Percentiles rank a stretch among this genome's conserved stretches.
Evolutionary conservation across 2,797 vertebrate genomes (phyloP).

Genomic region (Enteromius paludinosus): DNA sequence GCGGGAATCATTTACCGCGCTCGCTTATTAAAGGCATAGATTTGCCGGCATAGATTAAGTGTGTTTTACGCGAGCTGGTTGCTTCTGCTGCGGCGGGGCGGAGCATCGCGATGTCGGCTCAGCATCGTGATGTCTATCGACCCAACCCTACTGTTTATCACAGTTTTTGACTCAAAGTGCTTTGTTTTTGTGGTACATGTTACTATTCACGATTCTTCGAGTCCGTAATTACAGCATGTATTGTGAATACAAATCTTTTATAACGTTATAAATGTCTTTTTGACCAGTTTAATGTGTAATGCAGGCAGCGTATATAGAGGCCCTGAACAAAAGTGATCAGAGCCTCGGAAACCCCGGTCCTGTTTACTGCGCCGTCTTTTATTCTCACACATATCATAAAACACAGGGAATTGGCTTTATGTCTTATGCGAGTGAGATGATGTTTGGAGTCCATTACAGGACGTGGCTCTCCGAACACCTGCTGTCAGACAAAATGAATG

Average conservation of each 20-base stretch:
- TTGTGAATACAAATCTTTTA: background rate
- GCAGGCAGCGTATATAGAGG: background rate
- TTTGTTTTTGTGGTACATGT: background rate
- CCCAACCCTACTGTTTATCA: background rate
- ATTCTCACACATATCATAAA: background rate
- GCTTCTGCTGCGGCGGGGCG: too few relatives aligned
- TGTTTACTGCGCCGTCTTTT: background rate
- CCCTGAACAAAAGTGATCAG: background rate
- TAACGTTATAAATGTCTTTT: background rate
- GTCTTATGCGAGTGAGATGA: background rate
- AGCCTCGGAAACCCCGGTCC: background rate
- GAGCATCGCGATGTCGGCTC: too few relatives aligned
- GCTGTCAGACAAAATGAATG: conserved; percentile 23
- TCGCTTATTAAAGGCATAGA: too few relatives aligned
- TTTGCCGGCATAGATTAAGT: too few relatives aligned
- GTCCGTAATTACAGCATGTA: background rate
- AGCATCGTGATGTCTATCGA: too few relatives aligned
- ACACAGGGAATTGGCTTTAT: background rate
- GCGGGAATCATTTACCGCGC: too few relatives aligned
- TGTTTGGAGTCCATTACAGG: conserved; percentile 20
- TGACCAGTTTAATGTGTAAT: background rate
- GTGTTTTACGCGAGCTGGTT: too few relatives aligned
- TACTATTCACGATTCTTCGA: background rate
- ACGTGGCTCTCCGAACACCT: conserved; percentile 8
- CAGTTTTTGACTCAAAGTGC: background rate